phyloP scores from a whole-genome alignment of 2,888 invertebrate species.

The Xestia ashworthii region DNA sequence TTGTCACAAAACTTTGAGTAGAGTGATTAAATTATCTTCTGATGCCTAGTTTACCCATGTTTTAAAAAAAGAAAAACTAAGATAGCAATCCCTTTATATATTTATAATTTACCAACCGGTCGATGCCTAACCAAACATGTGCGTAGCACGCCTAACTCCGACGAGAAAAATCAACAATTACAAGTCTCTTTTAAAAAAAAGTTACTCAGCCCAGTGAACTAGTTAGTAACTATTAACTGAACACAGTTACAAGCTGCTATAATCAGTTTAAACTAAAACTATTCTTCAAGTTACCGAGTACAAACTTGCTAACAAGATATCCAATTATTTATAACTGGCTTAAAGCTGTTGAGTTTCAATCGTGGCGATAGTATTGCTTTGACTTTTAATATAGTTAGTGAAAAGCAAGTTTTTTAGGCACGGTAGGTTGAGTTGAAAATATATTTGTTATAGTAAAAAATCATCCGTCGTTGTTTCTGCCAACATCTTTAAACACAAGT shows the following conservation, averaged over 20 bases:
- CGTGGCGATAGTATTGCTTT: constrained; percentile 10
- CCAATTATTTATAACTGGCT: constrained; percentile 56
- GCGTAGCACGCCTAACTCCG: not conserved
- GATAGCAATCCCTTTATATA: not conserved
- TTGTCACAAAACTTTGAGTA: not conserved
- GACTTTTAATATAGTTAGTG: not conserved
- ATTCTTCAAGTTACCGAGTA: constrained; percentile 40
- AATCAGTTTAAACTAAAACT: constrained; percentile 42
- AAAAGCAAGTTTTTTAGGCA: not conserved
- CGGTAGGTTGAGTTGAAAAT: too few species aligned
- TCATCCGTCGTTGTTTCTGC: too few species aligned
- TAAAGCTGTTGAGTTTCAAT: constrained; percentile 35
- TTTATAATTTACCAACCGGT: not conserved
- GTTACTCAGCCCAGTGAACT: constrained; percentile 15
- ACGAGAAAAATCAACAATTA: not conserved
- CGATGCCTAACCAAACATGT: not conserved
- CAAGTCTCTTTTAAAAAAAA: not conserved
- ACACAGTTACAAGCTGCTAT: constrained; percentile 21
- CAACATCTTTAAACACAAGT: too few species aligned
- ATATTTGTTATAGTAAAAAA: too few species aligned
- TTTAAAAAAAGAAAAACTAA: not conserved
- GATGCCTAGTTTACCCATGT: not conserved
- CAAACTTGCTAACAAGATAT: constrained; percentile 51
- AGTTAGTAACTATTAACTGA: constrained; percentile 32
- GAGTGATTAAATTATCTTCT: not conserved